Evolutionary conservation across 2,888 invertebrate species (phyloP), one percentile per base, ranked within the genome.

Genomic region (Halictus ligatus): DNA sequence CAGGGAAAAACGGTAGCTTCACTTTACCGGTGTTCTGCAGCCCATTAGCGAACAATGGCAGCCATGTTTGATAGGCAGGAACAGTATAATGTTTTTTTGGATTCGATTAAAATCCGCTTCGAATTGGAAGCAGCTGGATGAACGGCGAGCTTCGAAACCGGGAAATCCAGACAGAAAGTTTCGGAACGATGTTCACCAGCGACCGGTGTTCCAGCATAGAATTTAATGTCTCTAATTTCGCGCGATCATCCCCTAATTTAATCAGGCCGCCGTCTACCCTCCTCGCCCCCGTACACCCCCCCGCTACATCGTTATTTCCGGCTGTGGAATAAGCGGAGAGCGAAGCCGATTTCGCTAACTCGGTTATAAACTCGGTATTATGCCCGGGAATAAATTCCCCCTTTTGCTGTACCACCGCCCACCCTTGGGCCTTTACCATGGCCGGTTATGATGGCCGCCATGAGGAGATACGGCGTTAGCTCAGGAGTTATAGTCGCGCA

Each of bases 151-250:
- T 54, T n/a, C 21, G 10, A 54, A 21, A 54, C 21, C 8, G 73
- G 54, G 67, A 80, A 76, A 74, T 29, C 60, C 50, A 69, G 67
- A 48, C n/a, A 60, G 64, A 82, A 82, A 82, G 78, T 80, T 67
- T 80, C 21, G 21, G 12, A 58, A 40, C 29, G 60, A 64, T 35
- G 43, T 69, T 69, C 76, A 75, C 72, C 25, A 43, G 76, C 80
- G 75, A 80, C 76, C 83, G 54, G 78, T 77, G 75, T 40, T 12
- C 81, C 71, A 35, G 77, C 80, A 83, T 85, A 82, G 90, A 94
- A 94, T 94, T 94, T 94, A 94, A 94, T 94, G 93, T 94, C 94
- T 94, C 92, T 94, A 94, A 94, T 94, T 94, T 92, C 90, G 93
- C 92, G 90, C 93, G 94, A 94, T 94, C 90, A 94, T 94, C 91